Conservation (phyloP, 1,140 invertebrate species). For the Diabrotica undecimpunctata region DNA sequence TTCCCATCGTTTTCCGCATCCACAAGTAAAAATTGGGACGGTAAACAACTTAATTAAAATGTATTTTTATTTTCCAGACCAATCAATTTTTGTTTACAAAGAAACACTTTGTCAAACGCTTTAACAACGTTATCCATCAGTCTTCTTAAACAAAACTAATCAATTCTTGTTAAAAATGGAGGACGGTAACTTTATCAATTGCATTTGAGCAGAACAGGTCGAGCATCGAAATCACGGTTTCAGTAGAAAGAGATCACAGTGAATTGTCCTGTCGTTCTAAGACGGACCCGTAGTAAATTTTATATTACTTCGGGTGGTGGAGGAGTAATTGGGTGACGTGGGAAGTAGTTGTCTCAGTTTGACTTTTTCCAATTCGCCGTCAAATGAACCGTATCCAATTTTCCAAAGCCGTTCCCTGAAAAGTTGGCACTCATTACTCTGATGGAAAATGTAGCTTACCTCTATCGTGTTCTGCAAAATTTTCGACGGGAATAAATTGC, state of each 20-base stretch:
- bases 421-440: conserved; percentile 17
- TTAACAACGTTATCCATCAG: too few relatives aligned
- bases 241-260: background rate
- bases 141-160: too few relatives aligned
- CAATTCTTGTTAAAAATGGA: background rate
- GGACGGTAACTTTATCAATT: conserved; percentile 2
- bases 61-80: too few relatives aligned
- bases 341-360: conserved; percentile 15
- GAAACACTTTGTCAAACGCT: too few relatives aligned
- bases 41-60: too few relatives aligned
- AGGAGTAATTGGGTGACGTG: conserved; percentile 15
- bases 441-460: conserved; percentile 7
- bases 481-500: background rate
- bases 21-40: too few relatives aligned
- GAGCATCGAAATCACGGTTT: background rate
- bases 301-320: conserved; percentile 7
- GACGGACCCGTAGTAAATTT: conserved; percentile 12
- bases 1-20: too few relatives aligned
- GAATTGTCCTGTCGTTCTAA: background rate
- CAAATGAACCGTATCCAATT: conserved; percentile 19
- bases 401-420: conserved; percentile 19
- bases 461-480: background rate
- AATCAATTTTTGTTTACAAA: too few relatives aligned
- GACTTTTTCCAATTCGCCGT: conserved; percentile 14
- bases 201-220: background rate